These are phyloP conservation scores for Fukomys damarensis DNA, from an alignment of 2,113 vertebrate genomes.

Conservation along the genomic window DNA sequence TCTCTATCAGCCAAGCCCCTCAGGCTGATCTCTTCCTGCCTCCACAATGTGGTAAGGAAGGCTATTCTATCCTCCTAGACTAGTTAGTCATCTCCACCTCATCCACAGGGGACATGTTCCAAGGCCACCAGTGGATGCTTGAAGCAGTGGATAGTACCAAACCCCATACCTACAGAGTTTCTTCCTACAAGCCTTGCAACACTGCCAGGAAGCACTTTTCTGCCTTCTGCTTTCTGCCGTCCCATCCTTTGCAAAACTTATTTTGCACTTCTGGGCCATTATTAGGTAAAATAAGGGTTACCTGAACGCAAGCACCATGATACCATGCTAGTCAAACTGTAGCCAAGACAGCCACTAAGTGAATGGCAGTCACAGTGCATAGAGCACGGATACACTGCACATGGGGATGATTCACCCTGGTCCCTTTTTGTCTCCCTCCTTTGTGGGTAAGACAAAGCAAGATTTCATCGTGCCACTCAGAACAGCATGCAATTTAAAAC, in stretches of 20 bases:
- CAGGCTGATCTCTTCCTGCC: accelerated
- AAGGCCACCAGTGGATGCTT: neutral
- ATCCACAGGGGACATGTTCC: too few species aligned
- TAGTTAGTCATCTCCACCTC: neutral
- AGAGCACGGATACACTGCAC: neutral
- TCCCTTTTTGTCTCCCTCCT: neutral
- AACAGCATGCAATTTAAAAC: neutral
- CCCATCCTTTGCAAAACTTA: neutral
- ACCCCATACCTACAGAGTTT: neutral
- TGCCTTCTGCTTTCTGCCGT: neutral
- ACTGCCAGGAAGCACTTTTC: neutral
- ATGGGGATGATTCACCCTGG: neutral
- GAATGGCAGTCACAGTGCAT: neutral
- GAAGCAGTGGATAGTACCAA: neutral
- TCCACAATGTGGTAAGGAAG: neutral
- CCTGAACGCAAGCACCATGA: too few species aligned
- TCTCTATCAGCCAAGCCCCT: neutral
- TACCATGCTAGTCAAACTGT: neutral
- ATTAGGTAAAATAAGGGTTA: neutral
- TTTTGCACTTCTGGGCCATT: neutral
- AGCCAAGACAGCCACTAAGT: neutral
- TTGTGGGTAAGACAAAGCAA: neutral
- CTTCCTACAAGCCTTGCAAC: too few species aligned
- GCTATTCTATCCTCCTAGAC: neutral
- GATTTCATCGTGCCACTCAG: neutral